Percentiles rank a stretch among this genome's conserved stretches.
Evolutionary conservation across 2,888 invertebrate genomes (phyloP).

Genomic region (Tetranychus truncatus): DNA sequence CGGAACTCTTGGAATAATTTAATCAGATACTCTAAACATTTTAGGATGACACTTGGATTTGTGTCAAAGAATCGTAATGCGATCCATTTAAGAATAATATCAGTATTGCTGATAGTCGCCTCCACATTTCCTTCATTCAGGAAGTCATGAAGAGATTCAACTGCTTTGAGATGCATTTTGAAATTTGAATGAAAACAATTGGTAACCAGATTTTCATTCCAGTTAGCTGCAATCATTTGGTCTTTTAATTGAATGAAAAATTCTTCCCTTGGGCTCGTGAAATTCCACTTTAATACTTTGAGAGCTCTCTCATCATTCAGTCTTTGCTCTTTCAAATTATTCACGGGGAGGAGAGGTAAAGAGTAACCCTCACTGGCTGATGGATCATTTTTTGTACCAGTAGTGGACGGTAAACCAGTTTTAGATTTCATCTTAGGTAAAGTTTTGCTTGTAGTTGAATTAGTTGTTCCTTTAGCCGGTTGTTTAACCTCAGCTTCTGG

Average conservation of each 20-base stretch:
- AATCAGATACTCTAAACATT: constrained; percentile 78
- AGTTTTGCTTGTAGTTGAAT: neutral
- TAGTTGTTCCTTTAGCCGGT: neutral
- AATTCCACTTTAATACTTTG: constrained; percentile 81
- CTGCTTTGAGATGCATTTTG: constrained; percentile 83
- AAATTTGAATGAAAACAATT: constrained; percentile 90
- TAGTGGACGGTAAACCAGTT: neutral
- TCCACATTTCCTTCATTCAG: constrained; percentile 40
- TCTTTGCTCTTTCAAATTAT: constrained; percentile 75
- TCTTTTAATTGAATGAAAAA: constrained; percentile 77
- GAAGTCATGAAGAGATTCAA: constrained; percentile 60
- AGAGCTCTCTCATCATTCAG: constrained; percentile 82
- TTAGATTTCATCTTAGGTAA: constrained; percentile 23
- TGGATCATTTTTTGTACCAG: constrained; percentile 54
- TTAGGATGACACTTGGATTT: constrained; percentile 86
- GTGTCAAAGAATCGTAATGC: constrained; percentile 94
- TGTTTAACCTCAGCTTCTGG: constrained; percentile 5
- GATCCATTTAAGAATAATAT: constrained; percentile 87
- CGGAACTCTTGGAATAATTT: constrained; percentile 61
- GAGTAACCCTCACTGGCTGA: constrained; percentile 44
- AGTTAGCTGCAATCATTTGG: constrained; percentile 68
- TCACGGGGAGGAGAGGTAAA: constrained; percentile 49
- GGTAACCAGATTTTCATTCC: constrained; percentile 64
- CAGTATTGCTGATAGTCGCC: constrained; percentile 69
- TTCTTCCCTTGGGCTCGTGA: constrained; percentile 74